These are phyloP conservation scores for Quadriops clusia DNA, from an alignment of 2,888 invertebrate species.

Conservation along the genomic window DNA sequence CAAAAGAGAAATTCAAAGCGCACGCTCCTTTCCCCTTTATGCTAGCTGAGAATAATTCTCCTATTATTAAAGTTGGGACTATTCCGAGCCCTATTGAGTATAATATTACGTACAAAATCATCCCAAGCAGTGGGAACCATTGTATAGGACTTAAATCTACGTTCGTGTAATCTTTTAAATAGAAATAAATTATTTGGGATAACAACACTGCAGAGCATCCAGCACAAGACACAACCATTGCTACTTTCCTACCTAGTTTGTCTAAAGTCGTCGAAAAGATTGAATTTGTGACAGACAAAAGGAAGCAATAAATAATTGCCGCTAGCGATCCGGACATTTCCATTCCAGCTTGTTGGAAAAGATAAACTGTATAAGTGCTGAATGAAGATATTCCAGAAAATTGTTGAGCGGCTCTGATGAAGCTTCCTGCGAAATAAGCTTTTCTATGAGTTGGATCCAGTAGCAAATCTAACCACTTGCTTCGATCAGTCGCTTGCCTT, in stretches of 20 bases:
- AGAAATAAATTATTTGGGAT: constrained; percentile 22
- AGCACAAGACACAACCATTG: constrained; percentile 19
- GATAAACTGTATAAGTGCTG: constrained; percentile 25
- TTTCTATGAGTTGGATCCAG: constrained; percentile 22
- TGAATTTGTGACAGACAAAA: constrained; percentile 13
- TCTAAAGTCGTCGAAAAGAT: too few relatives aligned
- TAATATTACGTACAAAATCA: constrained; percentile 22
- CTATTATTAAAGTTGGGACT: constrained; percentile 25
- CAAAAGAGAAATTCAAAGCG: constrained; percentile 22
- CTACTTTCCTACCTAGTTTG: constrained; percentile 17
- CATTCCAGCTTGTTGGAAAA: constrained; percentile 26
- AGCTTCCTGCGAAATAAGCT: constrained; percentile 23
- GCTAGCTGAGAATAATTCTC: constrained; percentile 26
- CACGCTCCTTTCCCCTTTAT: constrained; percentile 26
- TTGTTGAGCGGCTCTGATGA: constrained; percentile 24
- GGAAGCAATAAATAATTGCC: constrained; percentile 22
- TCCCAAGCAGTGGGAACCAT: constrained; percentile 28
- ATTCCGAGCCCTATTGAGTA: constrained; percentile 23
- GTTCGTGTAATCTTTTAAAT: constrained; percentile 16
- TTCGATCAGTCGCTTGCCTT: constrained; percentile 26
- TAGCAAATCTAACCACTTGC: constrained; percentile 25
- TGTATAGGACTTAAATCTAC: constrained; percentile 18
- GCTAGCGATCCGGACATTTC: constrained; percentile 22
- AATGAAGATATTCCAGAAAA: constrained; percentile 22
- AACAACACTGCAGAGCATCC: constrained; percentile 19